Conservation (phyloP, 2,888 invertebrate species). For the Criorhina ranunculi region DNA sequence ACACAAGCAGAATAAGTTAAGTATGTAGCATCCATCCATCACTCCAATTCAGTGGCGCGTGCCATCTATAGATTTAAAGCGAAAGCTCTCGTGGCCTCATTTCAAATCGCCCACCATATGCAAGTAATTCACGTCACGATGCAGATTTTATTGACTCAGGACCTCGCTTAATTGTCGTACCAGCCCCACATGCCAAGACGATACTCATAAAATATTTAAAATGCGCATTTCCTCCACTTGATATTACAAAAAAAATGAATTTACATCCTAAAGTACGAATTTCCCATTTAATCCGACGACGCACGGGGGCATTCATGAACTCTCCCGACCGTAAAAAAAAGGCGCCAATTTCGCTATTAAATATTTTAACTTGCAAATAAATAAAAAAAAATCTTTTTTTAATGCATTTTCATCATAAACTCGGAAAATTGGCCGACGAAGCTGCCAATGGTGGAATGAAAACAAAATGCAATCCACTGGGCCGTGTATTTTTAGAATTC, state of each 20-base stretch:
- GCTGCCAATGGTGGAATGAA: constrained; percentile 13
- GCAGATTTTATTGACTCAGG: neutral
- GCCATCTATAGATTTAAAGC: too few relatives aligned
- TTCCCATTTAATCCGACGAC: constrained; percentile 21
- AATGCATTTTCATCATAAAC: constrained; percentile 63
- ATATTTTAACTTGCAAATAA: constrained; percentile 24
- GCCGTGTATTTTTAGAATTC: constrained; percentile 69
- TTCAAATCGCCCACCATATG: neutral
- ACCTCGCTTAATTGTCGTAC: neutral
- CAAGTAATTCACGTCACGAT: neutral
- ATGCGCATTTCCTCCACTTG: neutral
- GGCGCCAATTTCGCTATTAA: constrained; percentile 55
- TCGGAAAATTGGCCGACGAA: constrained; percentile 17
- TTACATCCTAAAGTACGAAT: constrained; percentile 17
- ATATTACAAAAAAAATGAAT: constrained; percentile 15
- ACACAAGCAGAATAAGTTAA: too few relatives aligned
- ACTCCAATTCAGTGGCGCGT: too few relatives aligned
- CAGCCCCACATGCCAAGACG: neutral
- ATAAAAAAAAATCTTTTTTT: constrained; percentile 27
- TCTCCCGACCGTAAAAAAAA: constrained; percentile 48
- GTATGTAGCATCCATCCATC: too few relatives aligned
- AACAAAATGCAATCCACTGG: constrained; percentile 59
- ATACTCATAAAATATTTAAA: neutral
- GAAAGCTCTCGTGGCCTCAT: neutral
- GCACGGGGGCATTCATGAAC: constrained; percentile 19